Evolutionary conservation across 2,888 invertebrate genomes (phyloP), one percentile per base, ranked within the genome.

Genomic region (Ormia ochracea): DNA sequence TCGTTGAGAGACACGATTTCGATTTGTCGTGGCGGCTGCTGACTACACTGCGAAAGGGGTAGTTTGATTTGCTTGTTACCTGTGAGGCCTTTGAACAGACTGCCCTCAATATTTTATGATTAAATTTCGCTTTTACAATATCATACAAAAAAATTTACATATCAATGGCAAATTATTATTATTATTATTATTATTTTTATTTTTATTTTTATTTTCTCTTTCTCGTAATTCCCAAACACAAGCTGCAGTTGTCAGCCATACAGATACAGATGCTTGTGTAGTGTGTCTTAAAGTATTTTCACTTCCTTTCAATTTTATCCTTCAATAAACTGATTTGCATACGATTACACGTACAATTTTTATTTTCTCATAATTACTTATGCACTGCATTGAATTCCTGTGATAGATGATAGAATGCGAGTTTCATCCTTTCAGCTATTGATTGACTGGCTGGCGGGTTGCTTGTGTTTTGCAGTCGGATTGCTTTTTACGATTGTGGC

Each of bases 111-210:
- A 59, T 41, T 61, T 56, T 56, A 38, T n/a, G 70, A 80, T 76
- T 76, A 72, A 76, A 81, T 80, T 76, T 80, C 76, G 45, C 48
- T 65, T 63, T 43, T 45, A 31, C 56, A 61, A 43, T 48, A 52
- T 45, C 28, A 65, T 58, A 41, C 12, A 48, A 33, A 36, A n/a
- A 81, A 78, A 86, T 86, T 86, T 86, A 83, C 86, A 86, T 86
- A 86, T 86, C 85, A 86, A 86, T 86, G 83, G 87, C 84, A 85
- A 86, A 85, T 65, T 31, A 45, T 56, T 38, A 36, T 56, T 50
- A 38, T 38, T n/a, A n/a, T n/a, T n/a, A n/a, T 83, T 84, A 78
- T 69, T 61, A 50, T 36, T 59, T 36, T 38, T 41, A 5, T 83
- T 84, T 78, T 69, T n/a, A n/a, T n/a, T n/a, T n/a, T n/a, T n/a